phyloP scores from a whole-genome alignment of 2,888 invertebrate genomes.

The Lasioglossum figueresi region DNA sequence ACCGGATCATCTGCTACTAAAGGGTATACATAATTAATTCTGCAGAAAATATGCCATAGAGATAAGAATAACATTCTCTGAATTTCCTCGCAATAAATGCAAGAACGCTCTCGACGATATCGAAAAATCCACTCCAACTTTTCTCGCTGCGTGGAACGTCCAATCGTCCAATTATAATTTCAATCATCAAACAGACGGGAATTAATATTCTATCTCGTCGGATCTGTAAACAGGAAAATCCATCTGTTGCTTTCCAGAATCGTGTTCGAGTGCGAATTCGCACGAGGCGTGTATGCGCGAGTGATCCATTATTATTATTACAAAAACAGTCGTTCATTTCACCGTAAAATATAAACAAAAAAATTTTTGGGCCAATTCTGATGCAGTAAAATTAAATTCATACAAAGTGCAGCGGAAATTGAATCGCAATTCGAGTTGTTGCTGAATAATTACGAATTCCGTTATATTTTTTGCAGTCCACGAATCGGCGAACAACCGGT shows the following conservation, averaged over 20 bases:
- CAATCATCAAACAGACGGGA: conserved; percentile 58
- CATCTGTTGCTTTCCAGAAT: conserved; percentile 51
- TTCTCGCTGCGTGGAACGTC: neutral
- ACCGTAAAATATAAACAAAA: neutral
- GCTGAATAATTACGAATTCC: too few relatives aligned
- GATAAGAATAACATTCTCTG: neutral
- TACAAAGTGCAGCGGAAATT: neutral
- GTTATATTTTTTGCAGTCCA: too few relatives aligned
- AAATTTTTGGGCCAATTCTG: neutral
- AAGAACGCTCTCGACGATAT: neutral
- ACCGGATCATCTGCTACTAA: neutral
- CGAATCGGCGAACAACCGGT: neutral
- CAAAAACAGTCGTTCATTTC: neutral
- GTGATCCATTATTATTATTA: conserved; percentile 1
- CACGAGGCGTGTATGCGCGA: neutral
- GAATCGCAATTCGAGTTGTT: too few relatives aligned
- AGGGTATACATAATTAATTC: neutral
- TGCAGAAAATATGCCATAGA: neutral
- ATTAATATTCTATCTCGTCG: conserved; percentile 58
- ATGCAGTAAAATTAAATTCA: neutral
- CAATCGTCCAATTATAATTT: conserved; percentile 58
- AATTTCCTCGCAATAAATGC: neutral
- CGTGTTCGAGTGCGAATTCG: neutral
- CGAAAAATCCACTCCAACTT: neutral
- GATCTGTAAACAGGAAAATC: conserved; percentile 63